phyloP scores from a whole-genome alignment of 2,797 vertebrate genomes.

The Micromesistius poutassou region DNA sequence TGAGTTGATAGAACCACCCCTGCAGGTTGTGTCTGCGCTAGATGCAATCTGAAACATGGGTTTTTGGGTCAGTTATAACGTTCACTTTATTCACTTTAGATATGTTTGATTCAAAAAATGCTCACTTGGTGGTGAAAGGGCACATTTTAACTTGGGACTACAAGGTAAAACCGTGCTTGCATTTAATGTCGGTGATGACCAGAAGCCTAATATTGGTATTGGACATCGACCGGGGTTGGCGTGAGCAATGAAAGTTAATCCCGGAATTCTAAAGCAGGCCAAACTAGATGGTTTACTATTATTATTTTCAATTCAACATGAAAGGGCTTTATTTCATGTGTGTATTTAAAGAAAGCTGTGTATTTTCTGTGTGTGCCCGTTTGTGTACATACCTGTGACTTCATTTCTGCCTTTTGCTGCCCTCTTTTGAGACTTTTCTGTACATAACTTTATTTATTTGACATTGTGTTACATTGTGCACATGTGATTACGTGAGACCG shows the following conservation, averaged over 20 bases:
- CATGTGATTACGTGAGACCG: slow-evolving; percentile 9
- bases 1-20: neutral
- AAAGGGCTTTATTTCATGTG: slow-evolving; percentile 40
- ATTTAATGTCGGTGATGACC: neutral
- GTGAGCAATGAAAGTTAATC: slow-evolving; percentile 11
- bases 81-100: slow-evolving; percentile 5
- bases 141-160: neutral
- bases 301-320: slow-evolving; percentile 24
- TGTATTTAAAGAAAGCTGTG: slow-evolving; percentile 22
- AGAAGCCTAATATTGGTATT: neutral
- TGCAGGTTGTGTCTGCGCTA: neutral
- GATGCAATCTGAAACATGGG: neutral
- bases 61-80: neutral
- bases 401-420: slow-evolving; percentile 18
- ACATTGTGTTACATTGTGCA: slow-evolving; percentile 11
- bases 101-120: neutral
- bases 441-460: slow-evolving; percentile 59
- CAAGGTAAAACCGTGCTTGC: neutral
- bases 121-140: no score
- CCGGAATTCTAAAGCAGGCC: slow-evolving; percentile 24
- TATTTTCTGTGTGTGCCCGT: slow-evolving; percentile 24
- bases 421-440: slow-evolving; percentile 23
- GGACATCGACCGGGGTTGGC: neutral
- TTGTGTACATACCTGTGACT: slow-evolving; percentile 27
- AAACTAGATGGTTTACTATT: neutral